Base-by-base conservation (phyloP, 2,113 vertebrate species). In the Agelaius tricolor region DNA sequence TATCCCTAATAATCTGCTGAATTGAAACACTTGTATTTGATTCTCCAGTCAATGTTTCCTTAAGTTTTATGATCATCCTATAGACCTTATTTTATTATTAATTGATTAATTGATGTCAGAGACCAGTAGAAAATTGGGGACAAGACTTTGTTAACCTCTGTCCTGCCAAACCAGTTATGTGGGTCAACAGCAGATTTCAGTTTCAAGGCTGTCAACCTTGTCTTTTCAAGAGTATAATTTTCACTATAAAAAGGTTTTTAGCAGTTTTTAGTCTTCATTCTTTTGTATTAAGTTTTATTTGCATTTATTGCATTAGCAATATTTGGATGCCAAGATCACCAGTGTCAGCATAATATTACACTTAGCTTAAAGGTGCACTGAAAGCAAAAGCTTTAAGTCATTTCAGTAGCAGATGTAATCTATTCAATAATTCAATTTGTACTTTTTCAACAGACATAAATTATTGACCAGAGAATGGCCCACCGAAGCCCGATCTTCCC, bases 401-500 rank as follows among this genome's bases (percentile, higher is more conserved):
- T 92, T 95, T 94, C 75, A 52, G 20, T 95, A 76, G 57, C 84
- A 95, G 65, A 62, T 91, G 89, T 68, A 88, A 96, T 77, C 90
- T 84, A 82, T 58, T 97, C 67, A 97, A 89, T 97, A 96, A 97
- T 93, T 84, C 83, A 94, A 59, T 94, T 69, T 94, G 86, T 97
- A 80, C 93, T 98, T 96, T 96, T 94, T 94, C 93, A 96, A 98
- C 98, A 98, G 98, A 97, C 89, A 78, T 97, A 97, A 96, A 92
- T 95, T 97, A 97, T 87, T 97, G 97, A 97, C 95, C 95, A 95
- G 97, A 98, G 97, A 95, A 98, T 98, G 98, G 97, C 98, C 91
- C 98, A 96, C 87, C 93, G 96, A 95, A 98, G 94, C 90, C 93
- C 94, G 30, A 93, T 95, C 94, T 97, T 98, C 97, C 98, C 98